Evolutionary conservation across 2,113 vertebrate genomes (phyloP).

Genomic region (Takifugu flavidus): DNA sequence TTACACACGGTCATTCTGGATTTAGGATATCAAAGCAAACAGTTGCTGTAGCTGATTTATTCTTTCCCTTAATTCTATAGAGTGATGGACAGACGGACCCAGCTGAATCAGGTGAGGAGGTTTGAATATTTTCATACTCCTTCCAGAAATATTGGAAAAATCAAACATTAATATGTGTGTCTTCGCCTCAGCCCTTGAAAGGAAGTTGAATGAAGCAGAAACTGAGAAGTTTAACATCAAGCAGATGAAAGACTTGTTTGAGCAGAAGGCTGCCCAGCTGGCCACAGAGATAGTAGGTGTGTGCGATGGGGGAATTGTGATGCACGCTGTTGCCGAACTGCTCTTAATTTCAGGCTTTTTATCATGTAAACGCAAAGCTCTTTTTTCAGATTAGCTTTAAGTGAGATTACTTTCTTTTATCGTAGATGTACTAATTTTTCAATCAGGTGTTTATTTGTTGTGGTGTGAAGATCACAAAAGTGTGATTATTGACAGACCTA

Average conservation of each 20-base stretch:
- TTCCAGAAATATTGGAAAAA: neutral
- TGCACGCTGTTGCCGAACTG: neutral
- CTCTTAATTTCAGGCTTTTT: conserved; percentile 3
- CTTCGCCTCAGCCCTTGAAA: conserved; percentile 79
- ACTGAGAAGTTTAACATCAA: conserved; percentile 97
- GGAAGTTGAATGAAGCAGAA: conserved; percentile 88
- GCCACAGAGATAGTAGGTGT: conserved; percentile 97
- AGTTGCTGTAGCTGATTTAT: conserved; percentile 34
- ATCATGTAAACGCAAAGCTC: neutral
- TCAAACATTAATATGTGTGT: conserved; percentile 21
- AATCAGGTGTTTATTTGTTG: neutral
- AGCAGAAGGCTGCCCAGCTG: conserved; percentile 96
- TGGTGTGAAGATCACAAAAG: neutral
- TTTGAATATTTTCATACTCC: neutral
- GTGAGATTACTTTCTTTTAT: neutral
- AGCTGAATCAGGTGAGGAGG: conserved; percentile 80
- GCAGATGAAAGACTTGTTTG: conserved; percentile 99
- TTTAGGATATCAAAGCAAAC: neutral
- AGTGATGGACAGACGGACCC: conserved; percentile 79
- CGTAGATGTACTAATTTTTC: neutral
- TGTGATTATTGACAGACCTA: conserved; percentile 76
- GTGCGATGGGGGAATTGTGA: conserved; percentile 20
- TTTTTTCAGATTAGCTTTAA: neutral
- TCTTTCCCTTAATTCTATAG: conserved; percentile 72
- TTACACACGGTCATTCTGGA: neutral